phyloP scores from a whole-genome alignment of 2,888 invertebrate genomes.

The Heteropelma amictum region DNA sequence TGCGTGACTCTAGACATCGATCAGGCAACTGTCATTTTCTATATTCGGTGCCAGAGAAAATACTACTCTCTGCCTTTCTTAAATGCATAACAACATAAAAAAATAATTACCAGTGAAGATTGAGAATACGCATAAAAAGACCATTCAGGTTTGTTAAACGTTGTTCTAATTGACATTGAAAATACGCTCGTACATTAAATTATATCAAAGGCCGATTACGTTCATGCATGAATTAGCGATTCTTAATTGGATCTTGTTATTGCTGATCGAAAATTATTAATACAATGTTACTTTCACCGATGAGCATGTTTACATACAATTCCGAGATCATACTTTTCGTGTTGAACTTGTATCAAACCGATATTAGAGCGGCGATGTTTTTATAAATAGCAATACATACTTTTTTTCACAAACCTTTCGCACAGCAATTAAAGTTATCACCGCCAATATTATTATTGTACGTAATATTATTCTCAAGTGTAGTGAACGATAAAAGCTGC shows the following conservation, averaged over 20 bases:
- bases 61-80: slow-evolving; percentile 57
- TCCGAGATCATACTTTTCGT: neutral
- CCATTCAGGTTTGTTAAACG: slow-evolving; percentile 38
- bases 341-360: neutral
- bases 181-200: slow-evolving; percentile 4
- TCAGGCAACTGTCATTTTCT: slow-evolving; percentile 73
- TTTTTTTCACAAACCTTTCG: neutral
- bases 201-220: slow-evolving; percentile 31
- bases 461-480: too few relatives aligned
- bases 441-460: neutral
- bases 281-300: neutral
- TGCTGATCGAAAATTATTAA: slow-evolving; percentile 12
- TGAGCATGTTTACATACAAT: neutral
- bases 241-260: slow-evolving; percentile 18
- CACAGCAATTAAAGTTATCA: neutral
- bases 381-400: neutral
- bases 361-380: neutral
- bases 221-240: slow-evolving; percentile 5
- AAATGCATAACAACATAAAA: slow-evolving; percentile 66
- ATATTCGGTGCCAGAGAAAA: slow-evolving; percentile 55
- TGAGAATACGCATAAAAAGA: slow-evolving; percentile 58
- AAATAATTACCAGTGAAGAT: slow-evolving; percentile 64
- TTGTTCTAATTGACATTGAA: neutral
- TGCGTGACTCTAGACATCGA: slow-evolving; percentile 64
- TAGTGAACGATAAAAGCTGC: too few relatives aligned